A percentile compares a stretch with the other conserved stretches of the same genome.
These are phyloP conservation scores for Allophyes oxyacanthae DNA, from an alignment of 2,888 invertebrate species.

Conservation along the genomic window DNA sequence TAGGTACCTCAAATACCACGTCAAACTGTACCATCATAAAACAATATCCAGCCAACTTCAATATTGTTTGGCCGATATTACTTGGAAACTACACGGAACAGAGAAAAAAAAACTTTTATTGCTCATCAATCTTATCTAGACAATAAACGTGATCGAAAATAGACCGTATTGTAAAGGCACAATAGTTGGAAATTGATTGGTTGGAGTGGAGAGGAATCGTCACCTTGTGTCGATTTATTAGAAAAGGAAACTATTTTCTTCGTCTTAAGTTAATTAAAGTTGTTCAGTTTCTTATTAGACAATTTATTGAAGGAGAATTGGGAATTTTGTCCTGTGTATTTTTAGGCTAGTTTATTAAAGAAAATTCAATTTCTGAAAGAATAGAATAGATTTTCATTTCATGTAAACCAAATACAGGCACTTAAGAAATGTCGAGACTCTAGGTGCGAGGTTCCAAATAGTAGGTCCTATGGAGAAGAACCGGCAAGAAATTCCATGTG, in stretches of 20 bases:
- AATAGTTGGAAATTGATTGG: constrained; percentile 18
- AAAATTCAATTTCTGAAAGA: background rate
- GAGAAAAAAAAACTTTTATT: constrained; percentile 43
- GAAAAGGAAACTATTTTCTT: constrained; percentile 29
- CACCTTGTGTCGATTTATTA: constrained; percentile 41
- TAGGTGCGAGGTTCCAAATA: too few relatives aligned
- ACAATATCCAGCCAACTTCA: constrained; percentile 42
- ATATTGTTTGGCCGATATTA: constrained; percentile 55
- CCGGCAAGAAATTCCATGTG: too few relatives aligned
- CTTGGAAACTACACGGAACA: constrained; percentile 33
- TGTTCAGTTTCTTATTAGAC: constrained; percentile 25
- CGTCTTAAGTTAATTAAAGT: constrained; percentile 46
- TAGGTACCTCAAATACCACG: constrained; percentile 33
- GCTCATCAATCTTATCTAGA: constrained; percentile 42
- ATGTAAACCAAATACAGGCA: too few relatives aligned
- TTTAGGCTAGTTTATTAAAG: background rate
- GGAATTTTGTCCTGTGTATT: background rate
- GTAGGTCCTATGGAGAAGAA: too few relatives aligned
- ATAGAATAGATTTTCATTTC: too few relatives aligned
- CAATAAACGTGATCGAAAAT: constrained; percentile 7
- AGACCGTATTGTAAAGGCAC: constrained; percentile 1
- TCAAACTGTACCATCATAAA: constrained; percentile 48
- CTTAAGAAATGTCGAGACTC: too few relatives aligned
- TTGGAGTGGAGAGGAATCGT: background rate
- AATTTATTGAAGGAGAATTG: constrained; percentile 20